These are phyloP conservation scores for Metopolophium dirhodum DNA, from an alignment of 1,140 invertebrate species.

Conservation along the genomic window DNA sequence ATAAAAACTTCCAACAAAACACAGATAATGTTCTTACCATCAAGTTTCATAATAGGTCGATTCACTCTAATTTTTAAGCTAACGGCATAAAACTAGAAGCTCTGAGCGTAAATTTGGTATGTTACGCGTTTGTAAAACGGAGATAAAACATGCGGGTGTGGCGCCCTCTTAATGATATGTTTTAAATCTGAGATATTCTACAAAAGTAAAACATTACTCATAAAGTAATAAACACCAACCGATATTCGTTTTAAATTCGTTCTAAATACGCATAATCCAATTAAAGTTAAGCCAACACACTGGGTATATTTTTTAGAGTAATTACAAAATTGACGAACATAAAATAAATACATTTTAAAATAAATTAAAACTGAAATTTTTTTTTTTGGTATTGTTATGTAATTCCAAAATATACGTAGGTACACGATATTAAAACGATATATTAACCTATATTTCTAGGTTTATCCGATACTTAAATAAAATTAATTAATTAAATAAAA, in stretches of 20 bases:
- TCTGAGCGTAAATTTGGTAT: too few species aligned
- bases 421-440: not conserved
- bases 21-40: too few species aligned
- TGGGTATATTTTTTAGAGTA: not conserved
- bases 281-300: not conserved
- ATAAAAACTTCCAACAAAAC: too few species aligned
- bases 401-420: not conserved
- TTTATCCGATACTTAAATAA: too few species aligned
- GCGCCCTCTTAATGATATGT: not conserved
- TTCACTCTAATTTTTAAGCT: too few species aligned
- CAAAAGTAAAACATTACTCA: slow-evolving; percentile 1
- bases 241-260: not conserved
- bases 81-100: too few species aligned
- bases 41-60: too few species aligned
- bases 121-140: too few species aligned
- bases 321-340: not conserved
- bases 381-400: not conserved
- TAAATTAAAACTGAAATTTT: not conserved
- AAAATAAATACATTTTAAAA: slow-evolving; percentile 9
- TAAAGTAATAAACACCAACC: not conserved
- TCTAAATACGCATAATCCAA: not conserved
- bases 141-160: too few species aligned
- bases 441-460: not conserved
- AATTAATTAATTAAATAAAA: not conserved
- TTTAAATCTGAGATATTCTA: slow-evolving; percentile 6